These are phyloP conservation scores for Rhadina sibilatrix DNA, from an alignment of 2,113 vertebrate species.

Conservation along the genomic window DNA sequence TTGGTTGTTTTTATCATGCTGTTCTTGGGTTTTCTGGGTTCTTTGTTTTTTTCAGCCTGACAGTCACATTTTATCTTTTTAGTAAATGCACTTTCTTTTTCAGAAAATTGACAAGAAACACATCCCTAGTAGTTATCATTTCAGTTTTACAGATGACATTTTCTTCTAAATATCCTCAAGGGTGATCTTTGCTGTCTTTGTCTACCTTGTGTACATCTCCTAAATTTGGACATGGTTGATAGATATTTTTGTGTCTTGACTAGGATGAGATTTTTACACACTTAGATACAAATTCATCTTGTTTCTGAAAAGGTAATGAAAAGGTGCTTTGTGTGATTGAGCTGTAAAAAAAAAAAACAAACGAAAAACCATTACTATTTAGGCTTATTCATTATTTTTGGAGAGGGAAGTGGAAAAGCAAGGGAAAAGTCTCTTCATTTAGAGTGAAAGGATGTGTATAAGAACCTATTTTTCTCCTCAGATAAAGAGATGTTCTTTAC, in stretches of 20 bases:
- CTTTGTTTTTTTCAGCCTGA: not conserved
- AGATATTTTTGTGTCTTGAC: not conserved
- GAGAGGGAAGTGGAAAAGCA: not conserved
- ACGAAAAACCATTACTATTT: not conserved
- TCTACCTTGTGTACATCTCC: constrained; percentile 12
- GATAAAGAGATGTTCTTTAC: not conserved
- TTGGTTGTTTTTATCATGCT: not conserved
- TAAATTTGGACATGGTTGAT: constrained; percentile 43
- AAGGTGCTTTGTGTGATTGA: not conserved
- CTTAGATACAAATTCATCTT: not conserved
- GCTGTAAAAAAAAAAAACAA: not conserved
- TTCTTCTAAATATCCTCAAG: constrained; percentile 64
- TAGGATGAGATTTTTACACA: not conserved
- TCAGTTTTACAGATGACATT: constrained; percentile 66
- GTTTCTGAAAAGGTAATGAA: not conserved
- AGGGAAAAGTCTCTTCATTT: not conserved
- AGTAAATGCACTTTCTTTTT: constrained; percentile 58
- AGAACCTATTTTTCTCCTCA: not conserved
- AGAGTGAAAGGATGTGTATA: not conserved
- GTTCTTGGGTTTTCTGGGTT: accelerated
- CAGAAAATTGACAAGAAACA: constrained; percentile 65
- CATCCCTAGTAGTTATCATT: constrained; percentile 43
- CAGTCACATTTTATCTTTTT: constrained; percentile 64
- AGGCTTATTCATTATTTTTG: not conserved
- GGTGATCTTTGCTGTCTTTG: constrained; percentile 46